Conservation (phyloP, 2,888 invertebrate genomes). For the Stenichneumon culpator region DNA sequence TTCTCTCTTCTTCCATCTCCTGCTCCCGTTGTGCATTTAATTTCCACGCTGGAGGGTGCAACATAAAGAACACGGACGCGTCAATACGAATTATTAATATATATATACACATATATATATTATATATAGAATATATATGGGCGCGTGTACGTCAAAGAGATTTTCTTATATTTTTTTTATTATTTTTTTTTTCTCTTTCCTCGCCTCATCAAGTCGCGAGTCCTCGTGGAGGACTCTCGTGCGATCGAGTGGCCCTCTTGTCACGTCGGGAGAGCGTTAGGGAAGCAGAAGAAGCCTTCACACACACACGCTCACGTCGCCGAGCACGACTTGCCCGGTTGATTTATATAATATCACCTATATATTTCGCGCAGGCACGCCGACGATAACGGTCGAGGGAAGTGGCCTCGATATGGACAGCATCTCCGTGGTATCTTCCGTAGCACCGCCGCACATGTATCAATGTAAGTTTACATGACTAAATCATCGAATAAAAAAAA, state of each 20-base stretch:
- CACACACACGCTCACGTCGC: constrained; percentile 4
- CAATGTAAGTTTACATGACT: constrained; percentile 88
- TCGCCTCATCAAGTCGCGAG: constrained; percentile 44
- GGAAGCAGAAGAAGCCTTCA: constrained; percentile 28
- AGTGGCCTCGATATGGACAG: constrained; percentile 90
- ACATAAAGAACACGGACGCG: constrained; percentile 71
- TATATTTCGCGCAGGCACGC: constrained; percentile 84
- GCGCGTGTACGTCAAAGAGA: constrained; percentile 44
- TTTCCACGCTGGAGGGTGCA: constrained; percentile 63
- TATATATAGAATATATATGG: no score
- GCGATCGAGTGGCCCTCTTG: constrained; percentile 27
- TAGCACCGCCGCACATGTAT: constrained; percentile 89
- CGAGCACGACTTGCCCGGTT: constrained; percentile 12
- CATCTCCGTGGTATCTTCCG: constrained; percentile 90
- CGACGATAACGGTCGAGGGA: constrained; percentile 85
- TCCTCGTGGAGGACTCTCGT: constrained; percentile 34
- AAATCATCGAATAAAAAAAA: constrained; percentile 64
- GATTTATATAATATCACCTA: constrained; percentile 70
- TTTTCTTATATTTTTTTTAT: background rate
- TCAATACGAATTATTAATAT: constrained; percentile 14
- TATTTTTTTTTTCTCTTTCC: background rate
- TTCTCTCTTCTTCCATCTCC: background rate
- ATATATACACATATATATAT: background rate
- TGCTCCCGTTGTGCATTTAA: constrained; percentile 14
- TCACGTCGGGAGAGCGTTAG: constrained; percentile 46